A percentile compares a stretch with the other conserved stretches of the same genome.
Conservation (phyloP, 1,140 invertebrate genomes). For the Diorhabda sublineata region DNA sequence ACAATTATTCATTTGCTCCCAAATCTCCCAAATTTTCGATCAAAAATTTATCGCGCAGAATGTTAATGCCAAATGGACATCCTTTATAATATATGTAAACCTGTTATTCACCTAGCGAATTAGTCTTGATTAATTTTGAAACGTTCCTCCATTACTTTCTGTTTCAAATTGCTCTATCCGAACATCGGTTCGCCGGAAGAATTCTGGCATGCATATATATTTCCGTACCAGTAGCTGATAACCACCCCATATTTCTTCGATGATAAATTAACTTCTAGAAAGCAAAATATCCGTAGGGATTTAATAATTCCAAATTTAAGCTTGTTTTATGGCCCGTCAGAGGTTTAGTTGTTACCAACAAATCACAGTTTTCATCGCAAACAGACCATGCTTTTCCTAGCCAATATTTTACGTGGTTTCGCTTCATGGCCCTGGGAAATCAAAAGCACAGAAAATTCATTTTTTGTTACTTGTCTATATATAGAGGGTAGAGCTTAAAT, state of each 20-base stretch:
- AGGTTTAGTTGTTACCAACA: constrained; percentile 4
- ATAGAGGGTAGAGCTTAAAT: too few species aligned
- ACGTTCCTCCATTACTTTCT: too few species aligned
- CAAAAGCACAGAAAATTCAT: not conserved
- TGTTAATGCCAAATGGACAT: too few species aligned
- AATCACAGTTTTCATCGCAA: constrained; percentile 1
- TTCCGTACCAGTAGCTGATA: constrained; percentile 14
- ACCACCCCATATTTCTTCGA: constrained; percentile 8
- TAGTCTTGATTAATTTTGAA: too few species aligned
- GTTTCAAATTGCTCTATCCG: too few species aligned
- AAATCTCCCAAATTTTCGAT: too few species aligned
- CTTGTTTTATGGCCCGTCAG: constrained; percentile 9
- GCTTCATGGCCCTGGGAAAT: not conserved
- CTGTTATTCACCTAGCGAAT: too few species aligned
- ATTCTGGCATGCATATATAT: not conserved
- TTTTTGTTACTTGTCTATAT: too few species aligned
- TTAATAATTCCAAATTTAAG: constrained; percentile 11
- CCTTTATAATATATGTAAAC: too few species aligned
- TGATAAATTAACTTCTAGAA: constrained; percentile 8
- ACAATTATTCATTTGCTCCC: too few species aligned
- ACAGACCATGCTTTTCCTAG: not conserved
- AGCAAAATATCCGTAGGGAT: constrained; percentile 11
- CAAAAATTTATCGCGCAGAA: too few species aligned
- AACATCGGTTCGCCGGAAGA: too few species aligned
- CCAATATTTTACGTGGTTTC: not conserved